These are phyloP conservation scores for Synergus laeviventris DNA, from an alignment of 2,888 invertebrate genomes.

Conservation along the genomic window DNA sequence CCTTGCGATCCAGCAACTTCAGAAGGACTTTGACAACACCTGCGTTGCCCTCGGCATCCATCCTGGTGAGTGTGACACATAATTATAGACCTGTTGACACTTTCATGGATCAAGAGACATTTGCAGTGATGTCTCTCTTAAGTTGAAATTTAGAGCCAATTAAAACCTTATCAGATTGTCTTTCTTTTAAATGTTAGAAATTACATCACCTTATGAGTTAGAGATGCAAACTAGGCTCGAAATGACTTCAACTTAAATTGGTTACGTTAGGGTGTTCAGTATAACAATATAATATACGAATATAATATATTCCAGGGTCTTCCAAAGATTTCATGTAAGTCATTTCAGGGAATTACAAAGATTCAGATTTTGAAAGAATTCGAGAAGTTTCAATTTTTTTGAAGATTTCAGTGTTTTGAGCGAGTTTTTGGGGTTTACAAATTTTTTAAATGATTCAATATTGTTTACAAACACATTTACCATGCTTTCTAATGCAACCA, in stretches of 20 bases:
- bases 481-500: no score
- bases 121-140: not conserved
- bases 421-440: no score
- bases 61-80: slow-evolving; percentile 82
- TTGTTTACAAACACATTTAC: no score
- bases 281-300: no score
- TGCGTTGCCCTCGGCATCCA: slow-evolving; percentile 92
- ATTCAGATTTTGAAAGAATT: no score
- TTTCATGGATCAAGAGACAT: not conserved
- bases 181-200: not conserved
- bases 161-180: not conserved
- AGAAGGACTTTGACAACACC: slow-evolving; percentile 90
- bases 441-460: no score
- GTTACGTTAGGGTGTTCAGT: no score
- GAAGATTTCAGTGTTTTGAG: no score
- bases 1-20: slow-evolving; percentile 90
- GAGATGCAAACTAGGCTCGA: not conserved
- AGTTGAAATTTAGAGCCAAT: not conserved
- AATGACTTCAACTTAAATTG: not conserved
- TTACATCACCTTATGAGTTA: not conserved
- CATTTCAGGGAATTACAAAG: no score
- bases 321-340: no score
- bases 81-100: not conserved
- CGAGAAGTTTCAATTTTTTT: no score
- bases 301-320: no score